These are phyloP conservation scores for Drosophila atripex DNA, from an alignment of 2,888 invertebrate genomes.

Conservation along the genomic window DNA sequence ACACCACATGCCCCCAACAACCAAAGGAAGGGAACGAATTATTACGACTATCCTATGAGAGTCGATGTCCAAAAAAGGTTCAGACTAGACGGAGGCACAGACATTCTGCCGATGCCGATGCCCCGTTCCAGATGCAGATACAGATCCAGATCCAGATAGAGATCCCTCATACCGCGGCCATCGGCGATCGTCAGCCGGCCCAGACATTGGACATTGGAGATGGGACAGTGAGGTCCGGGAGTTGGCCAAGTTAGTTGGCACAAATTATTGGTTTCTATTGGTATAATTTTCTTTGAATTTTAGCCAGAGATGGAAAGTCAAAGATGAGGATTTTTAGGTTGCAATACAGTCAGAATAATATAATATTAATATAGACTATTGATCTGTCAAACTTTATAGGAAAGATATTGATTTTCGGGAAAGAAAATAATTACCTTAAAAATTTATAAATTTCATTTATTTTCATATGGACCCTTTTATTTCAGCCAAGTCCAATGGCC, in stretches of 20 bases:
- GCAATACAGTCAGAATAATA: background rate
- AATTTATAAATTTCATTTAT: background rate
- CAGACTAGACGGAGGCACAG: conserved; percentile 36
- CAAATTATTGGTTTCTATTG: conserved; percentile 25
- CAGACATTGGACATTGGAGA: conserved; percentile 26
- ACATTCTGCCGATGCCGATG: conserved; percentile 16
- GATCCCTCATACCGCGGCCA: conserved; percentile 31
- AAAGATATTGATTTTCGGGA: background rate
- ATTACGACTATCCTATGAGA: conserved; percentile 44
- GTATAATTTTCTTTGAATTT: conserved; percentile 30
- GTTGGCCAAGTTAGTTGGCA: conserved; percentile 21
- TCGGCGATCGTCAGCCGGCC: conserved; percentile 29
- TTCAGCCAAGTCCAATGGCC: background rate
- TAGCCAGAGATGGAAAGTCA: conserved; percentile 17
- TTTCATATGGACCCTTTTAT: background rate
- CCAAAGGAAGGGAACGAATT: conserved; percentile 55
- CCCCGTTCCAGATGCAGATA: conserved; percentile 8
- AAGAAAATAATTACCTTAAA: background rate
- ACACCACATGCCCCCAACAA: conserved; percentile 59
- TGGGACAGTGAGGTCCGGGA: conserved; percentile 34
- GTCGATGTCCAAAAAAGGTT: conserved; percentile 1
- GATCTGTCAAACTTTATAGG: no score
- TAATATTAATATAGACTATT: no score
- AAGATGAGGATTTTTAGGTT: background rate
- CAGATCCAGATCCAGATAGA: conserved; percentile 5